phyloP scores from a whole-genome alignment of 2,113 vertebrate genomes.

The Oplegnathus fasciatus region DNA sequence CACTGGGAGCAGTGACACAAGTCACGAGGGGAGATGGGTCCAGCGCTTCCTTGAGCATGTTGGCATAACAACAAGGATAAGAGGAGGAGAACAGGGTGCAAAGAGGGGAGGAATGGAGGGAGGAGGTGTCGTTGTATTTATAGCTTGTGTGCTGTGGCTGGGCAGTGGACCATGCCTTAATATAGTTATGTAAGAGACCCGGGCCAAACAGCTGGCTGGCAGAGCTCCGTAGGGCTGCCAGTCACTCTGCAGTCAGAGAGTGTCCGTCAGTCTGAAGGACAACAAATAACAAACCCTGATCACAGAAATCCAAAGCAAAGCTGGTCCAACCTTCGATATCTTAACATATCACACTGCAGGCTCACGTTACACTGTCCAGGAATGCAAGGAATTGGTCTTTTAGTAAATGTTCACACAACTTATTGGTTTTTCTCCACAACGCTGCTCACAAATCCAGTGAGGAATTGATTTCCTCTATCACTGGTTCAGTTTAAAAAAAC shows the following conservation, averaged over 20 bases:
- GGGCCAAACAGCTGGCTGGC: constrained; percentile 73
- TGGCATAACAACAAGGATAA: constrained; percentile 54
- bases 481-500: constrained; percentile 2
- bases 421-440: constrained; percentile 3
- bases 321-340: neutral
- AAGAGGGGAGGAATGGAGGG: constrained; percentile 28
- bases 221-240: constrained; percentile 20
- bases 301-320: constrained; percentile 6
- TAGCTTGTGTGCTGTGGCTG: constrained; percentile 67
- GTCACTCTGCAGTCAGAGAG: constrained; percentile 29
- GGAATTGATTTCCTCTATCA: constrained; percentile 48
- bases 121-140: constrained; percentile 72
- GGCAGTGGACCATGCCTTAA: constrained; percentile 76
- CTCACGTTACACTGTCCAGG: neutral
- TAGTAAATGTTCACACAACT: constrained; percentile 11
- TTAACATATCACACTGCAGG: neutral
- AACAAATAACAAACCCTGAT: constrained; percentile 28
- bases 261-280: constrained; percentile 48
- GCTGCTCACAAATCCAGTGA: constrained; percentile 13
- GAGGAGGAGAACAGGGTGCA: constrained; percentile 19
- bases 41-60: constrained; percentile 40
- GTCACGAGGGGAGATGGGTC: constrained; percentile 28
- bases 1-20: constrained; percentile 35
- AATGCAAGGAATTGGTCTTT: neutral
- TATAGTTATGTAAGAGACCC: constrained; percentile 82